Evolutionary conservation across 2,888 invertebrate genomes (phyloP).

Genomic region (Noctua janthe): DNA sequence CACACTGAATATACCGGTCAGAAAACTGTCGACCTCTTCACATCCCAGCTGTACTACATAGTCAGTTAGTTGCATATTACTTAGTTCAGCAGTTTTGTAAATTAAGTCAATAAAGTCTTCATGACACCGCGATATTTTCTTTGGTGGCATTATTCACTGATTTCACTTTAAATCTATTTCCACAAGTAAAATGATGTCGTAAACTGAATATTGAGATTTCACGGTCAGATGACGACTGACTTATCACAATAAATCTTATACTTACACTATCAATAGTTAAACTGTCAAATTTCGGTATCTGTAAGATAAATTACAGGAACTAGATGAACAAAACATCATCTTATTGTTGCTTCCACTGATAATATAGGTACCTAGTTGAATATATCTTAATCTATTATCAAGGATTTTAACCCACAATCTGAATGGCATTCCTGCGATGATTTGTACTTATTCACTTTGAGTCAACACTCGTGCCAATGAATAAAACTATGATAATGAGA

Average conservation of each 20-base stretch:
- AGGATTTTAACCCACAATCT: slow-evolving; percentile 35
- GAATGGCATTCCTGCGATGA: slow-evolving; percentile 25
- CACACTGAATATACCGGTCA: slow-evolving; percentile 75
- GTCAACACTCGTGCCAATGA: slow-evolving; percentile 1
- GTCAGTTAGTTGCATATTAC: slow-evolving; percentile 71
- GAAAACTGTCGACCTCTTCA: slow-evolving; percentile 79
- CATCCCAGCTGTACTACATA: slow-evolving; percentile 73
- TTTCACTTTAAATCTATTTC: slow-evolving; percentile 47
- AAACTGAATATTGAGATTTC: slow-evolving; percentile 37
- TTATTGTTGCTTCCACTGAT: slow-evolving; percentile 20
- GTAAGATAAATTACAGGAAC: slow-evolving; percentile 50
- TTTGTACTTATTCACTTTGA: slow-evolving; percentile 19
- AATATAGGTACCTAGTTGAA: slow-evolving; percentile 1
- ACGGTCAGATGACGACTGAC: slow-evolving; percentile 26
- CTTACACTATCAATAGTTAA: slow-evolving; percentile 46
- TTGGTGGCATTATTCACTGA: slow-evolving; percentile 74
- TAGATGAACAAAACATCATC: slow-evolving; percentile 28
- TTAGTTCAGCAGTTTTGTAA: slow-evolving; percentile 73
- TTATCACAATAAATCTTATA: slow-evolving; percentile 54
- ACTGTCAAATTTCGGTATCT: slow-evolving; percentile 49
- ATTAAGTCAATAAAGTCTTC: slow-evolving; percentile 78
- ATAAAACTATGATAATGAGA: slow-evolving; percentile 13
- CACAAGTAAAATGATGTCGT: slow-evolving; percentile 42
- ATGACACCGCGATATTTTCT: slow-evolving; percentile 79
- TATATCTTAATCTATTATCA: slow-evolving; percentile 12